Evolutionary conservation across 2,797 vertebrate species (phyloP).

Genomic region (Melanogrammus aeglefinus): DNA sequence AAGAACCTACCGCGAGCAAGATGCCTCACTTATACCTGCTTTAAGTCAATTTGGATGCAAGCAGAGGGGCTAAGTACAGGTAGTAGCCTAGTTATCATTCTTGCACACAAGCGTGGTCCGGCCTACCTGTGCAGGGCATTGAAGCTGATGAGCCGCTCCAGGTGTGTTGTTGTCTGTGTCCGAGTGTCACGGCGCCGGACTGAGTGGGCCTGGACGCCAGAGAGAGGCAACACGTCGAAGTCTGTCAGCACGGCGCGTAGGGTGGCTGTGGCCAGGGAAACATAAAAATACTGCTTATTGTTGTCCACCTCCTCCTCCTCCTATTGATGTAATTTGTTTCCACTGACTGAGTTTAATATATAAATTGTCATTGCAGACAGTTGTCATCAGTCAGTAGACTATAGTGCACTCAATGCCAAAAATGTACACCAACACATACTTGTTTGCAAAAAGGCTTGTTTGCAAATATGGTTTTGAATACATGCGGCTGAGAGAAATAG

Average conservation of each 20-base stretch:
- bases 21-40: neutral
- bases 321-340: neutral
- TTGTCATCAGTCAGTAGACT: neutral
- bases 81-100: neutral
- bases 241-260: conserved; percentile 83
- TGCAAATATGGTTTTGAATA: neutral
- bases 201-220: conserved; percentile 84
- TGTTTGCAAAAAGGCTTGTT: neutral
- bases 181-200: conserved; percentile 82
- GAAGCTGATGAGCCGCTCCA: conserved; percentile 87
- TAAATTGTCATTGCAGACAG: too few relatives aligned
- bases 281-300: neutral
- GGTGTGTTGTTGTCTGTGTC: conserved; percentile 75
- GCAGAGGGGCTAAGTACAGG: neutral
- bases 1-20: neutral
- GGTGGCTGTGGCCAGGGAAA: conserved; percentile 39
- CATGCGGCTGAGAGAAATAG: neutral
- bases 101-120: neutral
- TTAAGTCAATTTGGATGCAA: neutral
- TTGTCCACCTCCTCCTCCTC: neutral
- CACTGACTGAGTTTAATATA: neutral
- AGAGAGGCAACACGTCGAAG: conserved; percentile 85
- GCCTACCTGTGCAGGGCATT: conserved; percentile 84
- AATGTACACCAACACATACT: neutral
- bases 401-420: neutral